These are phyloP conservation scores for Cerastis rubricosa DNA, from an alignment of 2,888 invertebrate species.

Conservation along the genomic window DNA sequence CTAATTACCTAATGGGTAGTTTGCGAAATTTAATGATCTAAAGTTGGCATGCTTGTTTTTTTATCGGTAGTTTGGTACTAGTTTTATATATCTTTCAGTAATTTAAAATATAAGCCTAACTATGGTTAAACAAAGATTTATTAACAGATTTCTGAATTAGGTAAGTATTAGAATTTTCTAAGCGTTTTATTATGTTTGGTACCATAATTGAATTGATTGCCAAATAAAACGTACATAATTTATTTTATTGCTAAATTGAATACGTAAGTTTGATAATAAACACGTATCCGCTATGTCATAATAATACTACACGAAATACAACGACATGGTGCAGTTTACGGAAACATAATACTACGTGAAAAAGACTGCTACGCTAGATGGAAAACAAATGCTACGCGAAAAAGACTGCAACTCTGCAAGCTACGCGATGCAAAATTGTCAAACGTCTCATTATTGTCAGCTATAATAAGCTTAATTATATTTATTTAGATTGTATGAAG, in stretches of 20 bases:
- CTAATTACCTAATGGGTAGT: slow-evolving; percentile 40
- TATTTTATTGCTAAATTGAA: background rate
- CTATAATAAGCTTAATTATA: background rate
- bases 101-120: background rate
- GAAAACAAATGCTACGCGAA: background rate
- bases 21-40: slow-evolving; percentile 38
- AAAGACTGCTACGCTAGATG: background rate
- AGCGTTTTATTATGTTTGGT: background rate
- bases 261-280: background rate
- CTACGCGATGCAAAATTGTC: too few relatives aligned
- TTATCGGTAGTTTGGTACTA: background rate
- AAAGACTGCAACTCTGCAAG: background rate
- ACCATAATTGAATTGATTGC: background rate
- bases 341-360: background rate
- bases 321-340: background rate
- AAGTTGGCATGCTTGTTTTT: slow-evolving; percentile 29
- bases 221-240: background rate
- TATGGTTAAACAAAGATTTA: background rate
- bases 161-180: too few relatives aligned
- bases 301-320: background rate
- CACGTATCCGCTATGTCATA: background rate
- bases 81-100: background rate
- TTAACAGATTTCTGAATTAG: background rate
- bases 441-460: background rate
- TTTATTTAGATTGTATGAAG: background rate